Base-by-base conservation (phyloP, 2,888 invertebrate genomes). In the Nomada ruficornis region DNA sequence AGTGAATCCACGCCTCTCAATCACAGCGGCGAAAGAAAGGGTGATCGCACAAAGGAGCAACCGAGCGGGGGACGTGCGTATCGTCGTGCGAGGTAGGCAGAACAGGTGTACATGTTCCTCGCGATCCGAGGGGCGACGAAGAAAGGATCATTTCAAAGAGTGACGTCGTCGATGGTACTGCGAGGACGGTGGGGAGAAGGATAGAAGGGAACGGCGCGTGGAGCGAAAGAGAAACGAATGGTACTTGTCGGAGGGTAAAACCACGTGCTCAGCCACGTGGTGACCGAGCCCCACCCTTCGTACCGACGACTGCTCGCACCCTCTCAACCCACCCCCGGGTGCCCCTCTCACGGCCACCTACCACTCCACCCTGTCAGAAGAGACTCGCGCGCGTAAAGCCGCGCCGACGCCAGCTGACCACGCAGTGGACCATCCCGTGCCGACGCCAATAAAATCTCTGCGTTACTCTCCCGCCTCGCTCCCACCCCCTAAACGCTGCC, bases 181-280 rank as follows among this genome's bases (percentile, higher is more conserved):
- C 13, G 36, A 29, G 5, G 47, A 29, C 7, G 29, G 47, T 1
- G 50, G 2, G 7, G 44, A 26, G 18, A 67, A 75, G 62, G 52
- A 62, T 2, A 60, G 18, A 47, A 54, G 18, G 26, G 42, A 63
- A 23, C 23, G 67, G 11, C n/a, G n/a, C 42, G 26, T 26, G 11
- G 80, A 74, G 67, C 67, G 77, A 65, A 72, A 80, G 80, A 80
- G 85, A 69, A 79, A 88, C 36, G 81, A 82, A 82, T 64, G 64
- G 72, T 69, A 77, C 84, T 86, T 88, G 73, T 74, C 86, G 85
- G 89, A 91, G 88, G 89, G 89, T 90, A 86, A 89, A 88, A 85
- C 90, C 93, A 93, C 93, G 93, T 93, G 93, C 90, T 89, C 87
- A 89, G 89, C 91, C 93, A 93, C 93, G 93, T 93, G 93, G 93